Base-by-base conservation (phyloP, 1,140 invertebrate genomes). In the Chironomus tepperi region DNA sequence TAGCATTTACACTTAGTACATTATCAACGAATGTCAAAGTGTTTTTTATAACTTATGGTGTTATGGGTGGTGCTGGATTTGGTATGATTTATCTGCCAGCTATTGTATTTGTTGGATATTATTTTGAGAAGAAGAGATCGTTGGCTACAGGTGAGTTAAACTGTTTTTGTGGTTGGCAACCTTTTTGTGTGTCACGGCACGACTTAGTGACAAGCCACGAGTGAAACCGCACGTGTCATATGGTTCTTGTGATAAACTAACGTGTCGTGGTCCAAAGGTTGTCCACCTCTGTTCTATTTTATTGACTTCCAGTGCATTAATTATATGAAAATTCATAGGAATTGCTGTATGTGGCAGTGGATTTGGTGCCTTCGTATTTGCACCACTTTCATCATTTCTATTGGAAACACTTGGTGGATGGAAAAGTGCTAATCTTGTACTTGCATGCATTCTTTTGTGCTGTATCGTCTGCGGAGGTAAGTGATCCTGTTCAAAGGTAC, bases 11-110 rank as follows among this genome's bases (percentile, higher is more conserved):
- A 18, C 84, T 97, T 10, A 93, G 93, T 76, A 93, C 90, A 15
- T 90, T 95, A 79, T 93, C 94, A 76, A 89, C 89, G n/a, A 92
- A 89, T 76, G 89, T 97, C 75, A 90, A 90, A 79, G 88, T 94
- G 81, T 89, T 99, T 74, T 98, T 98, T 91, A 77, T 98, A 42
- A 93, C 93, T 2, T 99, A 98, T 79, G 97, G 97, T 73, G 85
- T 98, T 42, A 84, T 98, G 78, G 96, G 95, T 85, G 96, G 94
- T 94, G 84, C 97, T 77, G 96, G 96, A n/a, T 98, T 99, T 81
- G 97, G 97, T 74, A 88, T 99, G 83, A 97, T 99, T 80, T 99
- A 99, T 84, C 86, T 99, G n/a, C 97, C 98, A 0, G 95, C 97
- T 0, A 97, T 99, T 70, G 97, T 99, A 9, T 95, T 94, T 73